Percentiles rank a stretch among this genome's conserved stretches.
Evolutionary conservation across 1,140 invertebrate genomes (phyloP).

Genomic region (Drosophila nigromelanica): DNA sequence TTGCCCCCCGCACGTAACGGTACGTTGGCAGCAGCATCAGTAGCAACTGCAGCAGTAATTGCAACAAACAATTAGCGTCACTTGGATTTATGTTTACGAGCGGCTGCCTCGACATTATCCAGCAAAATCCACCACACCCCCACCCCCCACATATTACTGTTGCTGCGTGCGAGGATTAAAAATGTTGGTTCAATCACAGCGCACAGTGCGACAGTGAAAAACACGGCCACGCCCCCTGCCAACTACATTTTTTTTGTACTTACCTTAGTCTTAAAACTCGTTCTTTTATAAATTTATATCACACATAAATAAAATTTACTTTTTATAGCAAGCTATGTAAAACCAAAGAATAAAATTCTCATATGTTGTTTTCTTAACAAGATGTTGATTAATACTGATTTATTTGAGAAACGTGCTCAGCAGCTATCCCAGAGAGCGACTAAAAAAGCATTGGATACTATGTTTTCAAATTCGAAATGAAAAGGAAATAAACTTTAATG

Average conservation of each 20-base stretch:
- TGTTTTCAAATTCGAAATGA: too few relatives aligned
- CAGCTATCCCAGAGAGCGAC: too few relatives aligned
- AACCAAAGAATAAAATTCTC: neutral
- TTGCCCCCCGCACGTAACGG: conserved; percentile 56
- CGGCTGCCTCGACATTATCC: conserved; percentile 60
- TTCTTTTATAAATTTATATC: neutral
- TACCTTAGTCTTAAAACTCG: neutral
- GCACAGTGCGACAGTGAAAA: conserved; percentile 9
- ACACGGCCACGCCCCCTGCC: neutral
- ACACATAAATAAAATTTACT: conserved; percentile 1
- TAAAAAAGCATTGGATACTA: too few relatives aligned
- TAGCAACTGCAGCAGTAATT: conserved; percentile 75
- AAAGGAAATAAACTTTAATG: too few relatives aligned
- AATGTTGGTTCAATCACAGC: conserved; percentile 55
- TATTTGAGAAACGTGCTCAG: neutral
- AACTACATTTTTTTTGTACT: neutral
- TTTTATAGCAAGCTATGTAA: neutral
- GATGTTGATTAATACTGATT: neutral
- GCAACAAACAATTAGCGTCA: conserved; percentile 82
- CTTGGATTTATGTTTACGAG: conserved; percentile 78
- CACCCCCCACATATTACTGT: conserved; percentile 1
- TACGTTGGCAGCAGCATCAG: conserved; percentile 64
- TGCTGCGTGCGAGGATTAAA: conserved; percentile 26
- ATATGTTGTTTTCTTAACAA: neutral
- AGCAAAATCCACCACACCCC: neutral